These are phyloP conservation scores for Struthidea cinerea DNA, from an alignment of 2,113 vertebrate genomes.

Conservation along the genomic window DNA sequence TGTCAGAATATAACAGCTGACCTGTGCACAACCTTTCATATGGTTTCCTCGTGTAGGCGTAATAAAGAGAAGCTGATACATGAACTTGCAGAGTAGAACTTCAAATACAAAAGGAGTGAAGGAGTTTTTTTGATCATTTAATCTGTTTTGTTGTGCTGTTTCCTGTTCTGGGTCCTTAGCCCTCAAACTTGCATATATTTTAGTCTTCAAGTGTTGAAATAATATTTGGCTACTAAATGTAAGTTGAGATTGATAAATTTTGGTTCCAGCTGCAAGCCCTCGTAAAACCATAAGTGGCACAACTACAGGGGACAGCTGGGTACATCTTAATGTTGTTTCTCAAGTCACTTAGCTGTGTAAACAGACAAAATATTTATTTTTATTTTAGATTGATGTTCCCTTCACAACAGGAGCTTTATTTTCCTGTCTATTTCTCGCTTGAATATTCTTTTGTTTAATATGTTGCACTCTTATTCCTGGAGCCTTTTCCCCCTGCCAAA, in stretches of 20 bases:
- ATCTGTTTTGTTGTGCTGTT: neutral
- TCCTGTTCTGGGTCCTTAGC: neutral
- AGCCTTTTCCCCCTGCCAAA: neutral
- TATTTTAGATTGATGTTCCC: neutral
- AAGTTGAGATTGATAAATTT: neutral
- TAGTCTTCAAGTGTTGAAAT: neutral
- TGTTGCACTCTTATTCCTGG: neutral
- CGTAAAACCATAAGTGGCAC: neutral
- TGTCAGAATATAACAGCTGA: neutral
- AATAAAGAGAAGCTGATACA: neutral
- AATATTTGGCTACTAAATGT: neutral
- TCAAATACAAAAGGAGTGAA: neutral
- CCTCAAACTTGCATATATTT: neutral
- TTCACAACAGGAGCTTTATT: neutral
- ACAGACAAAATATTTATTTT: neutral
- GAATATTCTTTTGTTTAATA: neutral
- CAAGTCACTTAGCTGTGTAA: neutral
- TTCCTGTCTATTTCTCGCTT: neutral
- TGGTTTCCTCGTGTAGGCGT: accelerated
- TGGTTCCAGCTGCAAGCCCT: neutral
- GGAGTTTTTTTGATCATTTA: neutral
- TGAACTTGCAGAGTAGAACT: neutral
- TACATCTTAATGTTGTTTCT: neutral
- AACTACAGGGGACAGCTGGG: neutral
- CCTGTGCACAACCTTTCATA: neutral